Conservation (phyloP, 2,888 invertebrate species). For the Gortyna flavago region DNA sequence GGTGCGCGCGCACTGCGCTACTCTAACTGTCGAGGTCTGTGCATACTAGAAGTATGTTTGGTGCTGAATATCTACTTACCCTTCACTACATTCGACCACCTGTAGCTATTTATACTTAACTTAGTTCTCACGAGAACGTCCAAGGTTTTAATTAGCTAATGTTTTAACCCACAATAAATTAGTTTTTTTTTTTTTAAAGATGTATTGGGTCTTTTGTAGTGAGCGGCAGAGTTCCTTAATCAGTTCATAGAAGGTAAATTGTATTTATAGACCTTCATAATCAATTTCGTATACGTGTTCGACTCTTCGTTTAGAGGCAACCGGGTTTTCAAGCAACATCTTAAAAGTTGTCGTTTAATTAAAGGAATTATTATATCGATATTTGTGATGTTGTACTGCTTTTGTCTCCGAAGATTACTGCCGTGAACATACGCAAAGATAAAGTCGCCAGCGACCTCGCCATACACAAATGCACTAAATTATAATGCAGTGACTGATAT, state of each 20-base stretch:
- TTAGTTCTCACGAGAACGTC: constrained; percentile 21
- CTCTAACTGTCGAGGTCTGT: constrained; percentile 59
- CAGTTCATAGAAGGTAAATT: constrained; percentile 56
- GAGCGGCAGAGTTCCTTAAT: constrained; percentile 57
- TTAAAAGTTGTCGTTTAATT: constrained; percentile 32
- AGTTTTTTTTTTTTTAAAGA: constrained; percentile 20
- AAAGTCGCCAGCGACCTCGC: constrained; percentile 55
- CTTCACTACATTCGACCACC: constrained; percentile 57
- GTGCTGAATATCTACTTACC: constrained; percentile 63
- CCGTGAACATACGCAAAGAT: constrained; percentile 25
- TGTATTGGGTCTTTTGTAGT: constrained; percentile 51
- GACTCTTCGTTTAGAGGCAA: constrained; percentile 36
- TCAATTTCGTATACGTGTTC: constrained; percentile 46
- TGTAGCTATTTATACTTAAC: constrained; percentile 22
- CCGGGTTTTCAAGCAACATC: constrained; percentile 18
- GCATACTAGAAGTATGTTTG: constrained; percentile 59
- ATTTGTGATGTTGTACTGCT: constrained; percentile 49
- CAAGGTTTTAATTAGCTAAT: constrained; percentile 36
- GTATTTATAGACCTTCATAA: constrained; percentile 49
- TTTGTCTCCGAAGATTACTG: constrained; percentile 44
- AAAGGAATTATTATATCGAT: constrained; percentile 29
- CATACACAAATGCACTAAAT: constrained; percentile 58
- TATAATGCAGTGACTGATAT: constrained; percentile 64
- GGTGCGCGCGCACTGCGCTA: constrained; percentile 47
- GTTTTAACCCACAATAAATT: constrained; percentile 28